Base-by-base conservation (phyloP, 2,113 vertebrate genomes). In the Chlorodrepanis virens region DNA sequence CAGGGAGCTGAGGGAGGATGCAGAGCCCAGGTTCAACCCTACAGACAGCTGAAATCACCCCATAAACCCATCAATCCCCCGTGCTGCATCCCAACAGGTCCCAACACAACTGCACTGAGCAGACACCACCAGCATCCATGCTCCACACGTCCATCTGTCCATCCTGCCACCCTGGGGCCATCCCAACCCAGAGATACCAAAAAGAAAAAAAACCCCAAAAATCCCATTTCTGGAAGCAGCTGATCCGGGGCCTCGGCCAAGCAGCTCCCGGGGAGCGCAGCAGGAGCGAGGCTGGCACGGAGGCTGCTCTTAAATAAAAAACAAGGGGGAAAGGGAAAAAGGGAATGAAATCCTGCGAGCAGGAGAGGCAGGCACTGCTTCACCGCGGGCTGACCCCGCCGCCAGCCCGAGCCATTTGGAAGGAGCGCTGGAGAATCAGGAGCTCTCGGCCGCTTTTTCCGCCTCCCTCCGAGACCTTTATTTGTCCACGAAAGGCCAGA, bases 91-190 rank as follows among this genome's bases (percentile, higher is more conserved):
- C 65, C 37, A 1, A 56, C 72, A 68, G 25, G 7, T 68, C 59
- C 68, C 63, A 2, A 0, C 35, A 31, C 28, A 13, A 3, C 44
- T 1, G 2, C 1, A 0, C 57, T 0, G 1, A 50, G 67, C 57
- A 37, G 40, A 8, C 18, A 3, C 50, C 89, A 10, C 24, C 17
- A 1, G 42, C 71, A 35, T 4, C 23, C 6, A 1, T 10, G 6
- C 33, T 22, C 53, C 47, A 1, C 2, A 10, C 18, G 21, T 50
- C 91, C 12, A 0, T 21, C 75, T 22, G 2, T 71, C 87, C 24
- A 2, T 40, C 74, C 33, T 2, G 3, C 39, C 65, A 33, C n/a
- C 78, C 54, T 3, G 12, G 27, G 31, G 47, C 45, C 64, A 42
- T 18, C 64, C 56, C 64, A 47, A 1, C 10, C 45, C 0, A 0